Base-by-base conservation (phyloP, 2,113 vertebrate genomes). In the Phalacrocorax aristotelis region DNA sequence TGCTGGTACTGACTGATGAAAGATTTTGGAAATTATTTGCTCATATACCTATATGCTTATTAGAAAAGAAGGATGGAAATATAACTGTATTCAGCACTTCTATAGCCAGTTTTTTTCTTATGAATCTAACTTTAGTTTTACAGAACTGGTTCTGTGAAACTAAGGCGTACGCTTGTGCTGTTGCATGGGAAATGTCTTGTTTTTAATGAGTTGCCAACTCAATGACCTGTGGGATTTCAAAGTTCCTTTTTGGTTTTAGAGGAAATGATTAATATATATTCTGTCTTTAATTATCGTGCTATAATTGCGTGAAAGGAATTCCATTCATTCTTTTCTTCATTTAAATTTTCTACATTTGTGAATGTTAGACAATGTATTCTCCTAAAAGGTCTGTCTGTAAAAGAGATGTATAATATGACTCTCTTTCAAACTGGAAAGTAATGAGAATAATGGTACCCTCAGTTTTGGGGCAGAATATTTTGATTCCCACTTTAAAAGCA, bases 251-350 rank as follows among this genome's bases (percentile, higher is more conserved):
- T 89, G 55, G 81, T 94, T 97, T 95, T 96, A 91, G 94, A 97
- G 97, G 96, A 97, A 97, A 97, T 88, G 89, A 97, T 97, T 96
- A 96, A 93, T 97, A 96, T 97, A 95, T 91, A 94, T 91, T 95
- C 84, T 97, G 91, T 85, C 95, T 95, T 97, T 95, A 97, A 97
- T 95, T 97, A 91, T 80, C 26, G 89, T 60, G 48, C 82, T 87
- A 65, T 88, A 89, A 96, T 86, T 97, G 82, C 4, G 42, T 83
- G 82, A 95, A 95, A 95, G 84, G 94, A 95, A 97, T 97, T 97
- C 94, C 89, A 97, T 94, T 96, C 91, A 97, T 97, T 97, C 94
- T 87, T 96, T 89, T 92, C 91, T 94, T 91, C 70, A 85, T 95
- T 79, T 96, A 93, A 85, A 91, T 76, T 46, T 65, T 89, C 79